Evolutionary conservation across 2,113 vertebrate genomes (phyloP), one percentile per base, ranked within the genome.

Genomic region (Nycticebus coucang): DNA sequence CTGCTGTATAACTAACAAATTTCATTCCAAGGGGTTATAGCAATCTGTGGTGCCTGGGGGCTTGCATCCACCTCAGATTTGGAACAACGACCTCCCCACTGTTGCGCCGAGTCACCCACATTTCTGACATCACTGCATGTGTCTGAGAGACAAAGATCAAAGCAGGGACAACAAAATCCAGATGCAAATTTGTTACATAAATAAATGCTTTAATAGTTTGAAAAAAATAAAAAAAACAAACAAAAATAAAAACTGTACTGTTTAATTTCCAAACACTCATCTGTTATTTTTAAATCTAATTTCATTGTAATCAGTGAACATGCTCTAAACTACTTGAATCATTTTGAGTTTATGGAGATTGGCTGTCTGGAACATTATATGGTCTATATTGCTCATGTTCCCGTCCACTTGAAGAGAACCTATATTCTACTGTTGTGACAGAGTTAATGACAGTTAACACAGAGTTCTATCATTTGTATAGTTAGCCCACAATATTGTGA

Each of bases 191-290:
- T 77, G 74, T 3, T 35, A 71, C 13, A 53, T 9, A 84, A 96
- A 97, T 91, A 1, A 64, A 86, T 94, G 92, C 83, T 93, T 96
- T 95, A 79, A 62, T 82, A 53, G 45, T 85, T 82, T 97, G 91
- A 97, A 97, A 97, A 97, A n/a, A n/a, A n/a, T n/a, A n/a, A n/a
- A n/a, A n/a, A n/a, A n/a, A n/a, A n/a, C n/a, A n/a, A n/a, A n/a
- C n/a, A n/a, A n/a, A n/a, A n/a, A n/a, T n/a, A n/a, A n/a, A n/a
- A n/a, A n/a, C n/a, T n/a, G 30, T 55, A 14, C 24, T 37, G 21
- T 75, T 60, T 69, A 60, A 82, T 71, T 69, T 84, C 60, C 14
- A 78, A 88, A 53, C 78, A 89, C 50, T 71, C 55, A 41, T 81
- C 35, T 93, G 3, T 80, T 80, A n/a, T 64, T 78, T 71, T 86